phyloP scores from a whole-genome alignment of 2,888 invertebrate genomes.

The Phengaris alcon region DNA sequence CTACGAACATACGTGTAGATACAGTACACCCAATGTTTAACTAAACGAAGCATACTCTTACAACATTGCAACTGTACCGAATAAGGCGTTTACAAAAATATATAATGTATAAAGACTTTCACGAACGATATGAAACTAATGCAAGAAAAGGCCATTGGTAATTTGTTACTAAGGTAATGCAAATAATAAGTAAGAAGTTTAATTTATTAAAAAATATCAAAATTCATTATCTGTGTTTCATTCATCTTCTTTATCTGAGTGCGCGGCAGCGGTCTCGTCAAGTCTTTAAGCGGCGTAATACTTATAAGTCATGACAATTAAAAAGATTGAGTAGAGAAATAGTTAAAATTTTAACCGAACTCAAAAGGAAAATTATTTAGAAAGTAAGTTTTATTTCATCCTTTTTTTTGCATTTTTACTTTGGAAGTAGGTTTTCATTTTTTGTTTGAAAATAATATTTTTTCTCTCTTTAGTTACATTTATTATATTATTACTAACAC shows the following conservation, averaged over 20 bases:
- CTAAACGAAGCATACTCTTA: slow-evolving; percentile 45
- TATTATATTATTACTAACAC: no score
- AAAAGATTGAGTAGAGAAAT: no score
- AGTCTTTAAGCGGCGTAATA: no score
- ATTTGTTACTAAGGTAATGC: not conserved
- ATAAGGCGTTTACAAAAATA: slow-evolving; percentile 34
- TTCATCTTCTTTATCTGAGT: not conserved
- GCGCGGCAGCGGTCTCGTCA: no score
- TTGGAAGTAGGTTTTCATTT: no score
- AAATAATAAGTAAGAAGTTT: not conserved
- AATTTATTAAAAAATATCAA: not conserved
- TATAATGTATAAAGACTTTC: slow-evolving; percentile 8
- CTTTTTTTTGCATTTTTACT: no score
- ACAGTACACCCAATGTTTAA: slow-evolving; percentile 40
- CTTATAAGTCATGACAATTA: no score
- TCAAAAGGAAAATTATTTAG: no score
- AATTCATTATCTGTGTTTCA: not conserved
- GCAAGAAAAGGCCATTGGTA: not conserved
- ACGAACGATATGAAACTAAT: not conserved
- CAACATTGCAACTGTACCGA: slow-evolving; percentile 40
- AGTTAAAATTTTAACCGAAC: no score
- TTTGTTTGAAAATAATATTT: no score
- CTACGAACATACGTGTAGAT: slow-evolving; percentile 19
- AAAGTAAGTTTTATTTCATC: no score
- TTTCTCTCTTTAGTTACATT: no score